Conservation (phyloP, 2,797 vertebrate genomes). For the Oryzias dopingdopingensis region DNA sequence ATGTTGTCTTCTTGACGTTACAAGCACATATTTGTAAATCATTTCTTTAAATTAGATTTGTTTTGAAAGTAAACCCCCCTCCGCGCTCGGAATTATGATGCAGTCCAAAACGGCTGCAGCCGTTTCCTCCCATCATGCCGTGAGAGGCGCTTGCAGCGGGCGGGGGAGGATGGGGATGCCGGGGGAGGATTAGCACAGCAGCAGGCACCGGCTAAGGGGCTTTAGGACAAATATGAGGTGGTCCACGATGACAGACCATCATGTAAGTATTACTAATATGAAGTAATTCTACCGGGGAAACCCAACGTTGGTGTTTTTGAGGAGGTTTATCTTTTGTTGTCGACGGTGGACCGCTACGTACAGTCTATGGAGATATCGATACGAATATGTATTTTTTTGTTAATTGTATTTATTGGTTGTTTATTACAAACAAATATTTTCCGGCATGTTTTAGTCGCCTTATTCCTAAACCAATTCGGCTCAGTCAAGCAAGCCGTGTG, state of each 20-base stretch:
- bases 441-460: too few species aligned
- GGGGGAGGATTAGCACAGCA: conserved; percentile 16
- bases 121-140: too few species aligned
- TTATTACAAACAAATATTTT: too few species aligned
- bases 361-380: conserved; percentile 4
- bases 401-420: too few species aligned
- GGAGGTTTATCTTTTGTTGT: conserved; percentile 5
- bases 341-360: conserved; percentile 10
- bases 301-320: neutral
- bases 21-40: too few species aligned
- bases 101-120: too few species aligned
- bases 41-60: too few species aligned
- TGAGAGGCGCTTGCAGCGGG: neutral
- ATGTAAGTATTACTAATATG: conserved; percentile 26
- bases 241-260: neutral
- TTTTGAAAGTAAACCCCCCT: too few species aligned
- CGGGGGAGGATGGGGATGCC: conserved; percentile 36
- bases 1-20: too few species aligned
- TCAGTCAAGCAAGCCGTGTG: neutral
- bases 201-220: neutral
- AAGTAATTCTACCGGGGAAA: neutral
- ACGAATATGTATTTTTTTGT: neutral
- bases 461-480: neutral
- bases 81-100: too few species aligned
- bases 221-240: neutral